These are phyloP conservation scores for Pyrocoelia pectoralis DNA, from an alignment of 2,888 invertebrate genomes.

Conservation along the genomic window DNA sequence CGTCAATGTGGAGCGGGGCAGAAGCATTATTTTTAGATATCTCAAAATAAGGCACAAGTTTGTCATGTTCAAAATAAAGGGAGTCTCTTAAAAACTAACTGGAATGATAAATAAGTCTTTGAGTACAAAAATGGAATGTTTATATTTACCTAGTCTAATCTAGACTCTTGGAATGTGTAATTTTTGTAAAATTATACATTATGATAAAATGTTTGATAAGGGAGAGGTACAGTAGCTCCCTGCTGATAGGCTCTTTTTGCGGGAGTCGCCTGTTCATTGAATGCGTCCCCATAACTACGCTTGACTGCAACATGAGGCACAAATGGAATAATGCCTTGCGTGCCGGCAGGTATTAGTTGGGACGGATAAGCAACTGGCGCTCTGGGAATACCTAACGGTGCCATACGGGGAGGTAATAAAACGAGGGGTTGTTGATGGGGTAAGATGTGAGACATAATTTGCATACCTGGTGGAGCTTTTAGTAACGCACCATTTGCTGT, in stretches of 20 bases:
- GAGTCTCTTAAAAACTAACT: slow-evolving; percentile 6
- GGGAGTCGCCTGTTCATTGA: slow-evolving; percentile 53
- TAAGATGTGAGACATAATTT: slow-evolving; percentile 54
- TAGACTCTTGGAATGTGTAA: background rate
- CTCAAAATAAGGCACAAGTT: slow-evolving; percentile 15
- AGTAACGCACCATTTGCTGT: slow-evolving; percentile 45
- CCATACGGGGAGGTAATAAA: slow-evolving; percentile 40
- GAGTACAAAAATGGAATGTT: slow-evolving; percentile 17
- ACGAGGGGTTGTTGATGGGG: slow-evolving; percentile 44
- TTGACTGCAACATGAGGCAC: slow-evolving; percentile 55
- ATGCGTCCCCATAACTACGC: slow-evolving; percentile 58
- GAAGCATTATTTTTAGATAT: slow-evolving; percentile 8
- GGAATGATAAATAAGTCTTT: slow-evolving; percentile 13
- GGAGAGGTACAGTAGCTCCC: slow-evolving; percentile 46
- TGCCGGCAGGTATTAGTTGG: slow-evolving; percentile 45
- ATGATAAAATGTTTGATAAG: slow-evolving; percentile 56
- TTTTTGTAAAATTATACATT: slow-evolving; percentile 49
- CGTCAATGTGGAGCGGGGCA: background rate
- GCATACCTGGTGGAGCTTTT: slow-evolving; percentile 53
- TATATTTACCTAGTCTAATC: background rate
- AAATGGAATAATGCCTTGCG: slow-evolving; percentile 49
- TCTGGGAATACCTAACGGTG: slow-evolving; percentile 43
- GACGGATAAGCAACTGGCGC: slow-evolving; percentile 46
- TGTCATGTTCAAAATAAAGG: background rate
- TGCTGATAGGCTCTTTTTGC: slow-evolving; percentile 56